Evolutionary conservation across 2,113 vertebrate species (phyloP), one percentile per base, ranked within the genome.

Genomic region (Ceyx cyanopectus): DNA sequence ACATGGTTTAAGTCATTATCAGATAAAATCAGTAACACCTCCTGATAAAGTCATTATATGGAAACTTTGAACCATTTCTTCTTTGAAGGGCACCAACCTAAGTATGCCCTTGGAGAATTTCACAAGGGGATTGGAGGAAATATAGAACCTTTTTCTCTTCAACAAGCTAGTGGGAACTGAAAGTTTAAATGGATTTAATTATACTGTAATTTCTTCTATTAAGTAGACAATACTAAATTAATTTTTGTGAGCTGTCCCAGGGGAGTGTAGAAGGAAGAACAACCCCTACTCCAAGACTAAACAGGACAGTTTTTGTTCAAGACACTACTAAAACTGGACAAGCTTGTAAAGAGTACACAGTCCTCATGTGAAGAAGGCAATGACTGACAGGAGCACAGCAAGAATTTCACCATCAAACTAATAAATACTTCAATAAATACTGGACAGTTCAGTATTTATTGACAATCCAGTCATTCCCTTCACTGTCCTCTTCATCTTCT

Each of bases 21-120:
- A 93, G 92, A 93, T 29, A 76, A 60, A 70, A 92, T 79, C 9
- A 4, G 50, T 82, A 91, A 57, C 43, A 60, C 9, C 17, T 50
- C 43, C 53, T 58, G 60, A 96, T 85, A 93, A 81, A 85, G 75
- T 6, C 66, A 50, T 50, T 58, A 40, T 5, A 87, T 23, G 92
- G 92, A 93, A 96, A 93, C 74, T 93, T 61, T 46, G 84, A 95
- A 65, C 12, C 76, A 51, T 56, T 73, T 87, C 46, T 80, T 78
- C 63, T 54, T 32, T 92, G 78, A 92, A 95, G 66, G 78, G 50
- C 86, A 93, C 20, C 11, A 84, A 24, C 23, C n/a, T 63, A 62
- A 40, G 21, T 5, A 16, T 34, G 43, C 6, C 65, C 81, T 82
- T 94, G 58, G 19, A 76, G 21, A 85, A 72, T 51, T 81, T 73